Evolutionary conservation across 2,113 vertebrate genomes (phyloP), one percentile per base, ranked within the genome.

Genomic region (Siniperca knerii): DNA sequence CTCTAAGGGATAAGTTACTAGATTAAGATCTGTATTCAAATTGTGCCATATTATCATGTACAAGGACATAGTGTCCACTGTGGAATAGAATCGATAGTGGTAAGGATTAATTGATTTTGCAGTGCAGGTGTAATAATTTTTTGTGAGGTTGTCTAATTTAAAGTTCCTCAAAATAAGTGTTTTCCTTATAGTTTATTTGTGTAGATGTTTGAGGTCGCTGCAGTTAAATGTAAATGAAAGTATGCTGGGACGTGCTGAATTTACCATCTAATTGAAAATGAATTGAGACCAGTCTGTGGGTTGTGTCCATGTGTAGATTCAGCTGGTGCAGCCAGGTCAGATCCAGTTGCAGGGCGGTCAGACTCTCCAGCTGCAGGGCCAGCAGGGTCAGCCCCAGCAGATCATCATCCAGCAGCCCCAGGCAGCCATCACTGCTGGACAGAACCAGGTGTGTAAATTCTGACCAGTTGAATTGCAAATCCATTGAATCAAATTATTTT

Each of bases 381-480:
- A 99, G 92, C 98, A 99, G 94, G 98, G 98, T 77, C 98, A 99
- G 86, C 95, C 98, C 54, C 98, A 99, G 90, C 98, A 99, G 93
- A 98, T 99, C 93, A 99, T 99, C 94, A 99, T 99, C 93, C 98
- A 99, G 92, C 98, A 99, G 94, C 98, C 98, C n/a, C 98, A 99
- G 95, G 96, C 98, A 2, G 98, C 97, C 20, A 97, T 99, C 90
- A 99, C 98, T 0, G 98, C 98, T 11, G 98, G 98, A 86, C 98
- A 99, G 96, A 99, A 97, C 89, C 98, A 99, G 97, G 98, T 99
- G 12, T 92, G 29, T 92, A 23, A 1, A 71, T 67, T 33, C 33
- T 12, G 11, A 40, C 21, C 23, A 65, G 11, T 9, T 23, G 5
- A 37, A 9, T 4, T 4, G 20, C 4, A 57, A 16, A 35, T 60